Percentiles rank a stretch among this genome's conserved stretches.
phyloP scores from a whole-genome alignment of 2,113 vertebrate genomes.

The Carassius carassius region DNA sequence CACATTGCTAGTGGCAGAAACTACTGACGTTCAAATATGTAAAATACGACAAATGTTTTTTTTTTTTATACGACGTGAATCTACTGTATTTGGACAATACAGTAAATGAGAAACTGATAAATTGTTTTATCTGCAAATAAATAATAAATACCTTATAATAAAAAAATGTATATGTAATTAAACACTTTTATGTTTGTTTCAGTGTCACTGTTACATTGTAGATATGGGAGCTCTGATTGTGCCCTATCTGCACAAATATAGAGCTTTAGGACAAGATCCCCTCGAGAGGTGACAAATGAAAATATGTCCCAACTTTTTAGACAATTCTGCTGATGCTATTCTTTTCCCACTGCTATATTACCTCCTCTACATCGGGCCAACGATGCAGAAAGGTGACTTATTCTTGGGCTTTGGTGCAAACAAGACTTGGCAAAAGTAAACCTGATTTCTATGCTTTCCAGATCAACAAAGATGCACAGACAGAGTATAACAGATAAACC shows the following conservation, averaged over 20 bases:
- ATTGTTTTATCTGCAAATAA: neutral
- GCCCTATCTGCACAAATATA: neutral
- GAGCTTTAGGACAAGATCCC: neutral
- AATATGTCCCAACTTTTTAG: neutral
- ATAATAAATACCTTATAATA: neutral
- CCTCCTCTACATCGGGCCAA: conserved; percentile 48
- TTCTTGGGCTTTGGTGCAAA: conserved; percentile 11
- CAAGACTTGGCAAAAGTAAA: conserved; percentile 8
- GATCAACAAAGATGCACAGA: conserved; percentile 3
- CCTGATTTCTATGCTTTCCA: neutral
- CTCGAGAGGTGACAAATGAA: conserved; percentile 10
- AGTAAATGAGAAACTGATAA: neutral
- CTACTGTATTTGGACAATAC: neutral
- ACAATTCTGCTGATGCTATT: conserved; percentile 45
- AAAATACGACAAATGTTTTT: neutral
- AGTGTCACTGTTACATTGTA: neutral
- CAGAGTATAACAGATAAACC: neutral
- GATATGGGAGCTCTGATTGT: neutral
- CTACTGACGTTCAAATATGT: neutral
- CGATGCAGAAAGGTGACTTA: conserved; percentile 65
- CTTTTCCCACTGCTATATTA: conserved; percentile 41
- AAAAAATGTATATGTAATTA: neutral
- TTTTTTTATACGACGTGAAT: neutral
- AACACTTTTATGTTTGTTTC: neutral
- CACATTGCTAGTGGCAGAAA: neutral